These are phyloP conservation scores for Genyomyrus donnyi DNA, from an alignment of 2,113 vertebrate genomes.

Conservation along the genomic window DNA sequence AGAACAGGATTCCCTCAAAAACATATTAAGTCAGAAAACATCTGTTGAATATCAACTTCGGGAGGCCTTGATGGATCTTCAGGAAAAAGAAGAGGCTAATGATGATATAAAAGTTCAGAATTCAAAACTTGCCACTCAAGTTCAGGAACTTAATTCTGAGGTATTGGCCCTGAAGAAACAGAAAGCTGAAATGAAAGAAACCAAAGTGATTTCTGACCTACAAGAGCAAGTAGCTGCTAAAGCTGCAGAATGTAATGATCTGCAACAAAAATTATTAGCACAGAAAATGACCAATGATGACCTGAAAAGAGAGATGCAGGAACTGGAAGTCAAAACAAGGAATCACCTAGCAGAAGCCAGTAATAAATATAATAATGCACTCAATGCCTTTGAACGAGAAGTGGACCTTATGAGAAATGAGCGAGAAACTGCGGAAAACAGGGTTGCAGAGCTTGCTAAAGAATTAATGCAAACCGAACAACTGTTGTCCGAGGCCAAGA, in stretches of 20 bases:
- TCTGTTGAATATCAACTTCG: slow-evolving; percentile 54
- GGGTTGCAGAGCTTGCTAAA: slow-evolving; percentile 41
- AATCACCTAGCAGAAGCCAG: slow-evolving; percentile 41
- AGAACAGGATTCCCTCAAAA: slow-evolving; percentile 71
- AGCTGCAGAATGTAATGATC: slow-evolving; percentile 51
- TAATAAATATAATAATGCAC: slow-evolving; percentile 40
- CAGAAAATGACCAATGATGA: slow-evolving; percentile 42
- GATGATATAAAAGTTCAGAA: slow-evolving; percentile 49
- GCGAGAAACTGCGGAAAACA: slow-evolving; percentile 44
- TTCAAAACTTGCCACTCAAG: slow-evolving; percentile 51
- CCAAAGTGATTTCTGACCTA: slow-evolving; percentile 51
- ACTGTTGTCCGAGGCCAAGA: slow-evolving; percentile 43
- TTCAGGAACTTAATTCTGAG: slow-evolving; percentile 54
- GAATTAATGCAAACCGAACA: slow-evolving; percentile 50
- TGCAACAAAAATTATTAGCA: slow-evolving; percentile 48
- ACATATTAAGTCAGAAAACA: slow-evolving; percentile 64
- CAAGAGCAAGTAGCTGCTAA: slow-evolving; percentile 51
- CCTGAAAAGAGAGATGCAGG: slow-evolving; percentile 38
- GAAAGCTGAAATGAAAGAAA: slow-evolving; percentile 44
- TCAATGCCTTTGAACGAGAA: slow-evolving; percentile 36
- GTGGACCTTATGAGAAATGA: slow-evolving; percentile 44
- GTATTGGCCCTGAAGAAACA: slow-evolving; percentile 52
- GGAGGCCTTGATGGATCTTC: slow-evolving; percentile 44
- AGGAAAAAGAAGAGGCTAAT: slow-evolving; percentile 46
- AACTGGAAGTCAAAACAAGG: slow-evolving; percentile 41